Conservation (phyloP, 2,113 vertebrate genomes). For the Ophthalmolycus amberensis region DNA sequence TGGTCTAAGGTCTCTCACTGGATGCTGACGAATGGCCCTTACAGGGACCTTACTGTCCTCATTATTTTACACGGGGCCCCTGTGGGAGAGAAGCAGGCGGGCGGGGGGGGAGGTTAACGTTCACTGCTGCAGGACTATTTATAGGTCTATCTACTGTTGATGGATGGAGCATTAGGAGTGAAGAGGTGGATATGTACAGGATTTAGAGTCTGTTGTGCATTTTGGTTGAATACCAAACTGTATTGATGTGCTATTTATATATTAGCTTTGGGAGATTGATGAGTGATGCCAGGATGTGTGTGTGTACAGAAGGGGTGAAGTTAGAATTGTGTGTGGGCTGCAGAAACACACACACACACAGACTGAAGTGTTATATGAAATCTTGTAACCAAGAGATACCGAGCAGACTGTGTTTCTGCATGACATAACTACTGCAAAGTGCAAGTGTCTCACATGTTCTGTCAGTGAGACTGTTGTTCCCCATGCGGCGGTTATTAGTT, state of each 20-base stretch:
- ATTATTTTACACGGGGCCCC: slow-evolving; percentile 69
- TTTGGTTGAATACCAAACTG: slow-evolving; percentile 33
- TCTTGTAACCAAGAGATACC: slow-evolving; percentile 42
- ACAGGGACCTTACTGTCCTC: slow-evolving; percentile 56
- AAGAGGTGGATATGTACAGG: slow-evolving; percentile 16
- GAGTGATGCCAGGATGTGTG: slow-evolving; percentile 19
- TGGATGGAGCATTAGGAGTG: slow-evolving; percentile 53
- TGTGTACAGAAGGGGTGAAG: slow-evolving; percentile 19
- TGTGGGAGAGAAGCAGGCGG: slow-evolving; percentile 50
- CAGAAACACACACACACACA: background rate
- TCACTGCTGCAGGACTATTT: slow-evolving; percentile 78
- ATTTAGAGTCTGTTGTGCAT: slow-evolving; percentile 13
- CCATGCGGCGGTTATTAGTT: slow-evolving; percentile 44
- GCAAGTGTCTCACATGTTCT: slow-evolving; percentile 4
- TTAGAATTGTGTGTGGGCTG: slow-evolving; percentile 47
- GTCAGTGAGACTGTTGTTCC: background rate
- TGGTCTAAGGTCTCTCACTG: slow-evolving; percentile 12
- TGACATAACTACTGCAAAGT: slow-evolving; percentile 2
- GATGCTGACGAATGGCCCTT: slow-evolving; percentile 62
- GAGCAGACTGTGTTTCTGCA: slow-evolving; percentile 26
- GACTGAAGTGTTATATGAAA: background rate
- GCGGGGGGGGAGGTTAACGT: slow-evolving; percentile 56
- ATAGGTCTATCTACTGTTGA: slow-evolving; percentile 69
- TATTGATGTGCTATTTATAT: slow-evolving; percentile 38
- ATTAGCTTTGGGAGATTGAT: slow-evolving; percentile 23